Evolutionary conservation across 2,797 vertebrate species (phyloP).

Genomic region (Neosilurus hyrtlii): DNA sequence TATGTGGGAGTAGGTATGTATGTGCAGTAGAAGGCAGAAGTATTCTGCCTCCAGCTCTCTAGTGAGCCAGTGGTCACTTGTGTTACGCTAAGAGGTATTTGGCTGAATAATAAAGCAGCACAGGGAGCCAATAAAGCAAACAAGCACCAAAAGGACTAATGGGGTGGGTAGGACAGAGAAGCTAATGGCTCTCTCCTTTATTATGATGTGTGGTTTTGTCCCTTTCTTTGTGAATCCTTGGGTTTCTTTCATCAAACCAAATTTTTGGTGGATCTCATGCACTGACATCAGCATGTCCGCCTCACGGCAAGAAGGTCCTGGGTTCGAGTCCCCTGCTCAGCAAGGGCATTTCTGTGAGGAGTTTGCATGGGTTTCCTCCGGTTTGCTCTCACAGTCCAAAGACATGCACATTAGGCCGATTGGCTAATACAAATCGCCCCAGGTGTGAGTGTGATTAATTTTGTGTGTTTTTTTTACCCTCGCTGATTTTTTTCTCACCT

Average conservation of each 20-base stretch:
- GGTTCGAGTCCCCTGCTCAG: too few species aligned
- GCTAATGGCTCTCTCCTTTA: background rate
- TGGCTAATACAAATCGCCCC: too few species aligned
- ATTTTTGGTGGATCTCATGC: background rate
- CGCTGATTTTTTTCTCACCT: too few species aligned
- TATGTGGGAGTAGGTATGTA: background rate
- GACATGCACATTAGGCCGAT: too few species aligned
- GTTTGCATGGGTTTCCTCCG: too few species aligned
- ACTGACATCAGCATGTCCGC: too few species aligned
- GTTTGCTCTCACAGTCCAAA: too few species aligned
- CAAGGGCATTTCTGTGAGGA: too few species aligned
- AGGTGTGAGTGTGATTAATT: too few species aligned
- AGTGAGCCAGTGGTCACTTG: background rate
- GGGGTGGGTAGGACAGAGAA: background rate
- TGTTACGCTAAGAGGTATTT: background rate
- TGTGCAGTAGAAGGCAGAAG: background rate
- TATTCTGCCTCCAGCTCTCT: background rate
- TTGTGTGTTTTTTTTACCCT: too few species aligned
- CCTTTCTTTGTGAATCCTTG: background rate
- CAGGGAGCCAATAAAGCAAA: conserved; percentile 2
- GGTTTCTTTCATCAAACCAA: background rate
- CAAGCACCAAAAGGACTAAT: background rate
- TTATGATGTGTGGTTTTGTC: background rate
- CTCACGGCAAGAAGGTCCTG: too few species aligned
- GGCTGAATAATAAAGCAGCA: background rate